A percentile compares a stretch with the other conserved stretches of the same genome.
Conservation (phyloP, 92 coral and sea anemone genomes). For the Siderastrea siderea region DNA sequence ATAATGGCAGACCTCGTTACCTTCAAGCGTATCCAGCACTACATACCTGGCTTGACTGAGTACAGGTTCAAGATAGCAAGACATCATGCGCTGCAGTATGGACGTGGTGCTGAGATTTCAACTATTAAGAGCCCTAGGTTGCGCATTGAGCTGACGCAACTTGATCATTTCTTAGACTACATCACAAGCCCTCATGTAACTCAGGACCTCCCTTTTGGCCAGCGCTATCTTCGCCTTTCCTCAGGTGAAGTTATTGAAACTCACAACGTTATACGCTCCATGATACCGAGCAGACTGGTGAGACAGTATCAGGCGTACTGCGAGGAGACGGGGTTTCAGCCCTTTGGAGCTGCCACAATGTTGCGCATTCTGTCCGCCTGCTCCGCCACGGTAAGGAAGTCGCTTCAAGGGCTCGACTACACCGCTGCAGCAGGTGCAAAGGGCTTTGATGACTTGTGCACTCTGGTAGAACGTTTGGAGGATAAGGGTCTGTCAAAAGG, state of each 20-base stretch:
- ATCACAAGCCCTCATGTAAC: constrained; percentile 9
- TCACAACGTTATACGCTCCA: constrained; percentile 52
- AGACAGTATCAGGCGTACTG: constrained; percentile 44
- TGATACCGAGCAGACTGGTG: constrained; percentile 37
- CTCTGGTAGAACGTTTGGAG: constrained; percentile 21
- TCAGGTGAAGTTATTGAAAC: constrained; percentile 42
- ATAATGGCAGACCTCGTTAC: constrained; percentile 11
- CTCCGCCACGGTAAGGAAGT: constrained; percentile 24
- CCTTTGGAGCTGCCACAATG: constrained; percentile 41
- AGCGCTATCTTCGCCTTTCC: constrained; percentile 41
- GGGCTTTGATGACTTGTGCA: constrained; percentile 51
- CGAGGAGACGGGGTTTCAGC: constrained; percentile 18
- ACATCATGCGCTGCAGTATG: constrained; percentile 21
- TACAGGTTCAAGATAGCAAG: constrained; percentile 23
- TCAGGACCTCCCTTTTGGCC: constrained; percentile 59
- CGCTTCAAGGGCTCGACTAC: constrained; percentile 21
- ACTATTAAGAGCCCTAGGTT: not conserved
- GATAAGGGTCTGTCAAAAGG: constrained; percentile 5
- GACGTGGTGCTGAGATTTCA: not conserved
- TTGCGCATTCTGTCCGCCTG: constrained; percentile 16
- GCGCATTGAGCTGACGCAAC: not conserved
- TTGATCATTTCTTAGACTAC: constrained; percentile 13
- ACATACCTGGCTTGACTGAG: constrained; percentile 13
- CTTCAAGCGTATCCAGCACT: constrained; percentile 17
- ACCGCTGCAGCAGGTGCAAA: constrained; percentile 55